These are phyloP conservation scores for Melanophora roralis DNA, from an alignment of 2,888 invertebrate species.

Conservation along the genomic window DNA sequence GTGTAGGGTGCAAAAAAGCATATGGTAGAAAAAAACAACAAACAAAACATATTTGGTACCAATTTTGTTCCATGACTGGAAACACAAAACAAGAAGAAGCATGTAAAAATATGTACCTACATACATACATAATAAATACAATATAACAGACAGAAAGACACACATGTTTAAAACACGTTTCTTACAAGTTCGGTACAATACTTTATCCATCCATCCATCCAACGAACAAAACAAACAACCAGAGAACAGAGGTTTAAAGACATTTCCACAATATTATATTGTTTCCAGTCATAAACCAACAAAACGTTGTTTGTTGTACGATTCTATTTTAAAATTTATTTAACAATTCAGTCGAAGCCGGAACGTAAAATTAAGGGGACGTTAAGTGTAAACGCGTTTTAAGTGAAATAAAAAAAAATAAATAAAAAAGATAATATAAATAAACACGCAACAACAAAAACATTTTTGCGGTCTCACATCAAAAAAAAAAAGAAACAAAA, in stretches of 20 bases:
- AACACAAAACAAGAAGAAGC: not conserved
- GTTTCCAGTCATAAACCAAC: constrained; percentile 57
- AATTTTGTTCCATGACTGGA: constrained; percentile 16
- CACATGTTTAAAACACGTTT: constrained; percentile 4
- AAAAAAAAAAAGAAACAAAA: constrained; percentile 29
- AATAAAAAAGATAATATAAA: constrained; percentile 14
- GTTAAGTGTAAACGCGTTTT: constrained; percentile 19
- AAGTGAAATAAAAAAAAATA: constrained; percentile 53
- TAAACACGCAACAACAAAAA: constrained; percentile 37
- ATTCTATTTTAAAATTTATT: constrained; percentile 63
- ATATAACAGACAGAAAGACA: not conserved
- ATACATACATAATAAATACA: not conserved
- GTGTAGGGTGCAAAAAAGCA: constrained; percentile 22
- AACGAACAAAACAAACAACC: no score
- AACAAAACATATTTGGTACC: constrained; percentile 34
- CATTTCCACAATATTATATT: constrained; percentile 45
- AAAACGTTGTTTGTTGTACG: constrained; percentile 28
- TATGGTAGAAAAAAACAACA: constrained; percentile 22
- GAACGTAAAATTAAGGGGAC: constrained; percentile 36
- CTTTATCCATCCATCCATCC: constrained; percentile 13
- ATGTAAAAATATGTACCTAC: not conserved
- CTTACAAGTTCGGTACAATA: not conserved
- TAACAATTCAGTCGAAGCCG: constrained; percentile 64
- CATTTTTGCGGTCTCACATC: constrained; percentile 10
- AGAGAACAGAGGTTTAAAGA: constrained; percentile 52